These are phyloP conservation scores for Vireo griseus DNA, from an alignment of 2,797 vertebrate species.

Conservation along the genomic window DNA sequence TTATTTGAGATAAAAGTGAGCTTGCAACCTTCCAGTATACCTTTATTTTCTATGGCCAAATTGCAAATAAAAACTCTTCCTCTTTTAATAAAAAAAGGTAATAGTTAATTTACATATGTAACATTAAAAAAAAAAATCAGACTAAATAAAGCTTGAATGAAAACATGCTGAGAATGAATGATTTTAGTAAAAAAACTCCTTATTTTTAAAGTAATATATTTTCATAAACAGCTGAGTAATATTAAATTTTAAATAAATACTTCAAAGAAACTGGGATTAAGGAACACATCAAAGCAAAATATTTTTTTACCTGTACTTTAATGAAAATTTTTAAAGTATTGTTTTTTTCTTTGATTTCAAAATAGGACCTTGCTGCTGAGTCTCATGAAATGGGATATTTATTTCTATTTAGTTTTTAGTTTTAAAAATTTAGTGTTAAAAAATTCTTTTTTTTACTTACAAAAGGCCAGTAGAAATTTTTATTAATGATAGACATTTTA, in stretches of 20 bases:
- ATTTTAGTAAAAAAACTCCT: background rate
- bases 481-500: background rate
- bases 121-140: background rate
- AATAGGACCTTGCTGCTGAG: background rate
- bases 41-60: background rate
- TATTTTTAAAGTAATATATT: background rate
- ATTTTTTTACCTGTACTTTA: background rate
- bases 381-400: background rate
- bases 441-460: background rate
- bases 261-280: background rate
- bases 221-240: background rate
- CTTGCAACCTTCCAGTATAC: background rate
- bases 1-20: background rate
- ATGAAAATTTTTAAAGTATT: background rate
- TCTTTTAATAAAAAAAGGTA: background rate
- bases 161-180: background rate
- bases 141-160: background rate
- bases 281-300: background rate
- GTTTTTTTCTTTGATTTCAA: background rate
- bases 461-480: background rate
- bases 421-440: background rate
- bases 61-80: fast-evolving
- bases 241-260: background rate
- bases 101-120: background rate
- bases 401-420: background rate